Base-by-base conservation (phyloP, 1,140 invertebrate genomes). In the Atta colombica region DNA sequence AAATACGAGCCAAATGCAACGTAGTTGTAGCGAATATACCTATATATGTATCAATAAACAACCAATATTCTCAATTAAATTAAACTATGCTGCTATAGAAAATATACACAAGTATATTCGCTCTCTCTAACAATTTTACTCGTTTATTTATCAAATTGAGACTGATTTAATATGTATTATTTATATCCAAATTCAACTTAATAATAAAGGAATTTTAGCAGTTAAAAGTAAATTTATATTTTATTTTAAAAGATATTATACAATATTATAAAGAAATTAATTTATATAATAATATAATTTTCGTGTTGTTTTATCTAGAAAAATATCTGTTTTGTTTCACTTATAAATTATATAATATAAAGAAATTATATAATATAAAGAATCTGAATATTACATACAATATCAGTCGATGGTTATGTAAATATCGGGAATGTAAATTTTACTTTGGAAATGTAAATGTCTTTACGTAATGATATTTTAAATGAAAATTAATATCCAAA, bases 151-250 rank as follows among this genome's bases (percentile, higher is more conserved):
- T 65, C 25, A 65, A 63, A 49, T 63, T 63, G 35, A 63, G 3
- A 63, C 10, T 65, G 60, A 45, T 63, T 77, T 28, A 45, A 65
- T 69, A 68, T 55, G 35, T 51, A 51, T 69, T 69, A 53, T 58
- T 69, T 69, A 69, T 53, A 28, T 58, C n/a, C 6, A 35, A 69
- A 69, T 39, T 68, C 12, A 21, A 80, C 35, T 69, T 55, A 58
- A 81, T 55, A 55, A 69, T 81, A 53, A 55, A 69, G 18, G 8
- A 81, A 12, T 14, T 69, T 25, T 69, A 69, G 31, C n/a, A 58
- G 28, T 80, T 80, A 53, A 49, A 80, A 39, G 12, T 58, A 58
- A 69, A 81, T 58, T 58, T 21, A 18, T 14, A 28, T 39, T 35
- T 31, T 45, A 81, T 80, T 80, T 18, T 35, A 49, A 31, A 55